A percentile compares a stretch with the other conserved stretches of the same genome.
phyloP scores from a whole-genome alignment of 2,888 invertebrate genomes.

The Linnaemya vulpina region DNA sequence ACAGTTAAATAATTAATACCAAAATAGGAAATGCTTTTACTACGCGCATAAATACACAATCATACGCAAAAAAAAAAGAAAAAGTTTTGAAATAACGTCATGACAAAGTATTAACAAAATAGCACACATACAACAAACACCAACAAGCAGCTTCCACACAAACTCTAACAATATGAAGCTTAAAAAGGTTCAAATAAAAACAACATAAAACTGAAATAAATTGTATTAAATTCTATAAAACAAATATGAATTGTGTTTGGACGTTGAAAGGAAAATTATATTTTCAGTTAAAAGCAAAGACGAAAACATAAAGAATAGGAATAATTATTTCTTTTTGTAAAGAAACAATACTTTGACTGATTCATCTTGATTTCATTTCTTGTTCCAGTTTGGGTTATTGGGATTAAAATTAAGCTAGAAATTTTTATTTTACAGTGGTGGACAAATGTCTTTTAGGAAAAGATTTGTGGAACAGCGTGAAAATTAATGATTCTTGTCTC shows the following conservation, averaged over 20 bases:
- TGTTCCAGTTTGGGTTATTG: background rate
- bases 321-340: slow-evolving; percentile 8
- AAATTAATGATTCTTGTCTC: too few species aligned
- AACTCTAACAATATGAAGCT: background rate
- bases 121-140: background rate
- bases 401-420: too few species aligned
- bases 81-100: background rate
- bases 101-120: background rate
- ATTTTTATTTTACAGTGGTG: too few species aligned
- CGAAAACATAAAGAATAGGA: background rate
- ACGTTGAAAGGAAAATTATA: slow-evolving; percentile 30
- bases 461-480: too few species aligned
- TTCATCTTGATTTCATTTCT: background rate
- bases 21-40: background rate
- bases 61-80: background rate
- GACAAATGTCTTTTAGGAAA: too few species aligned
- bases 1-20: background rate
- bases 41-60: background rate
- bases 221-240: background rate
- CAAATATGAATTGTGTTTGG: slow-evolving; percentile 40
- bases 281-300: background rate
- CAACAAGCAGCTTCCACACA: background rate
- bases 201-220: background rate
- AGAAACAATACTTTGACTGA: slow-evolving; percentile 3
- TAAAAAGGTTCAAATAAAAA: background rate